Evolutionary conservation across 2,888 invertebrate genomes (phyloP), one percentile per base, ranked within the genome.

Genomic region (Xestoiulus laeticollis): DNA sequence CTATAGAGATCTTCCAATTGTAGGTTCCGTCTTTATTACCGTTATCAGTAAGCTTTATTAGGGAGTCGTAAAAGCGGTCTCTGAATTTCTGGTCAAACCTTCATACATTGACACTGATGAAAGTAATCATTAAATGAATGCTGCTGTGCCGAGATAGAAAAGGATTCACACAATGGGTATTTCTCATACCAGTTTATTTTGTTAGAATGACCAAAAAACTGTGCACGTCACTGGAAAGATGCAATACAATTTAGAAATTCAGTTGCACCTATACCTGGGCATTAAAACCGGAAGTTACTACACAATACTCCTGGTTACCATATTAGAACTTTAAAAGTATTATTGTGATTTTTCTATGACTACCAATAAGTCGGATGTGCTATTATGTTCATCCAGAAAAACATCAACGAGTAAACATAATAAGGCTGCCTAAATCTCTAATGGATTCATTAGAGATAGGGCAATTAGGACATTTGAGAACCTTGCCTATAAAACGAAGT

Each of bases 341-440:
- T 59, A 6, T 59, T 22, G 22, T 22, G 59, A n/a, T 59, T 59
- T 59, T 59, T 59, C 22, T 59, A 22, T 59, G 59, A n/a, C 59
- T 59, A 59, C 59, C 59, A n/a, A 22, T 22, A 59, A n/a, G 59
- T 6, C 48, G 59, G 59, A 59, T 22, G 10, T 22, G 22, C 59
- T n/a, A 59, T 59, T 59, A 22, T 59, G 59, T 22, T 22, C n/a
- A n/a, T 22, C n/a, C 22, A 59, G 59, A n/a, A 59, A n/a, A n/a
- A 59, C 59, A 59, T 59, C n/a, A 59, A 6, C n/a, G n/a, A n/a
- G 59, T 59, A 59, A 59, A 59, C 59, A 59, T 22, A 22, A n/a
- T 59, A n/a, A 22, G 59, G 59, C 59, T 59, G n/a, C 59, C 19
- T 59, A 59, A 59, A 59, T 59, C 59, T n/a, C 59, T 59, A 59